These are phyloP conservation scores for Colinus virginianus DNA, from an alignment of 2,113 vertebrate species.

Conservation along the genomic window DNA sequence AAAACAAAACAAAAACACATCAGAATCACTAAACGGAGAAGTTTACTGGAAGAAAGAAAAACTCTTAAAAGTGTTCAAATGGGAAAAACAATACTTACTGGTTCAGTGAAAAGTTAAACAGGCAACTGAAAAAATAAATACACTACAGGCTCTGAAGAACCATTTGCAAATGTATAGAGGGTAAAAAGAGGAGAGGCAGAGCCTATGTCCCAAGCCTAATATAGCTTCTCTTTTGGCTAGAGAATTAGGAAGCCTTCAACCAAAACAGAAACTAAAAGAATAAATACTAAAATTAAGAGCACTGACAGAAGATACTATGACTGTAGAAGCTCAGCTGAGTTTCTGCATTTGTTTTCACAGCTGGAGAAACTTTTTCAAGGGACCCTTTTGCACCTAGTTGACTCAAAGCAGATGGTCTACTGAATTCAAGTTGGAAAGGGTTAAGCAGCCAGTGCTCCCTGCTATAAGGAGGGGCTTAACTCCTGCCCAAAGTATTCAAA, in stretches of 20 bases:
- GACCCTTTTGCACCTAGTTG: not conserved
- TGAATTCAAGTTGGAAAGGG: not conserved
- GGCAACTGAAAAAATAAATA: not conserved
- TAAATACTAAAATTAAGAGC: not conserved
- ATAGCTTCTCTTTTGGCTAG: not conserved
- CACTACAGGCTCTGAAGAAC: not conserved
- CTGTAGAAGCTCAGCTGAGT: not conserved
- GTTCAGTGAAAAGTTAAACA: not conserved
- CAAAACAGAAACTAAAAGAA: not conserved
- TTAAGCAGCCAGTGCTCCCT: not conserved
- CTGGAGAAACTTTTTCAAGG: not conserved
- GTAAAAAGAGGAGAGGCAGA: not conserved
- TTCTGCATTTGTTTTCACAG: not conserved
- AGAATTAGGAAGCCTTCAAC: not conserved
- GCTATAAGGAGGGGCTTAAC: not conserved
- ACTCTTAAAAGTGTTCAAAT: not conserved
- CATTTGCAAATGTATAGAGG: not conserved
- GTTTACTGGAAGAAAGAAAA: not conserved
- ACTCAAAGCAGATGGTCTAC: not conserved
- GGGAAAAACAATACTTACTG: not conserved
- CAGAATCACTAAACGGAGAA: not conserved
- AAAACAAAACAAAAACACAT: not conserved
- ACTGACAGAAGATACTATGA: not conserved
- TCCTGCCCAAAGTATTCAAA: not conserved
- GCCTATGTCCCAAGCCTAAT: not conserved